Conservation (phyloP, 2,797 vertebrate genomes). For the Anableps anableps region DNA sequence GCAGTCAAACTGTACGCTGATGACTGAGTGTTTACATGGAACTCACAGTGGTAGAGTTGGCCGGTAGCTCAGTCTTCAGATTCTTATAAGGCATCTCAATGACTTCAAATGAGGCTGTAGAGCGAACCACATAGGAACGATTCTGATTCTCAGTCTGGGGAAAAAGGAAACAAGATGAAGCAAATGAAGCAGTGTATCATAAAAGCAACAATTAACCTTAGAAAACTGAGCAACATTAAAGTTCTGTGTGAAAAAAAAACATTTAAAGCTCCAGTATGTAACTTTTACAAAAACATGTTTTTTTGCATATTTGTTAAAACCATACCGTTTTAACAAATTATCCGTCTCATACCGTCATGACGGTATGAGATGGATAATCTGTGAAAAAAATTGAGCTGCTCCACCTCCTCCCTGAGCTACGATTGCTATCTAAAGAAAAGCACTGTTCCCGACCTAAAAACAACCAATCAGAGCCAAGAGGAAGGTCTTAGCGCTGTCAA, state of each 20-base stretch:
- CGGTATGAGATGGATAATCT: too few relatives aligned
- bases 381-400: too few relatives aligned
- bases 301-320: too few relatives aligned
- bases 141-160: constrained; percentile 91
- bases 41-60: constrained; percentile 78
- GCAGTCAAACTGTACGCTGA: background rate
- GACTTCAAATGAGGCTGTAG: constrained; percentile 89
- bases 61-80: constrained; percentile 84
- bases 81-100: constrained; percentile 97
- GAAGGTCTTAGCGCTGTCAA: too few relatives aligned
- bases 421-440: too few relatives aligned
- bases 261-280: too few relatives aligned
- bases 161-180: constrained; percentile 9
- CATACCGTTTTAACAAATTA: too few relatives aligned
- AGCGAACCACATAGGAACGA: constrained; percentile 88
- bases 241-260: accelerated
- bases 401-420: too few relatives aligned
- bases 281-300: too few relatives aligned
- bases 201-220: background rate
- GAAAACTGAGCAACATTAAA: background rate
- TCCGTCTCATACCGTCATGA: too few relatives aligned
- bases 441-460: too few relatives aligned
- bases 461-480: too few relatives aligned
- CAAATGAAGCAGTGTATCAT: background rate
- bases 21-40: background rate